Conservation (phyloP, 2,113 vertebrate species). For the Phocoena phocoena region DNA sequence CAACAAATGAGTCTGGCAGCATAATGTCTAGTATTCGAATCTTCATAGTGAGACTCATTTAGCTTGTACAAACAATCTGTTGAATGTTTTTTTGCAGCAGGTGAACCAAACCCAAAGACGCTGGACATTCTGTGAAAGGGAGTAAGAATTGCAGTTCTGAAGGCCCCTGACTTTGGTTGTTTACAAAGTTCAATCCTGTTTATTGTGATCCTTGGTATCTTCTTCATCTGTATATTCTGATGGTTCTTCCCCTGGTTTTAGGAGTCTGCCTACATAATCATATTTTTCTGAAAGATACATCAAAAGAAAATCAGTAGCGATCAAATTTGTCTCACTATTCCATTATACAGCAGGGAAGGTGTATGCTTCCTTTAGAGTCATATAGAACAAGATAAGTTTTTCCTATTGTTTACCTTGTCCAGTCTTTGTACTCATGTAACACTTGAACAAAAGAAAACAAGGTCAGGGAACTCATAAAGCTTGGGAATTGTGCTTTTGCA, state of each 20-base stretch:
- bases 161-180: slow-evolving; percentile 95
- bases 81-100: slow-evolving; percentile 84
- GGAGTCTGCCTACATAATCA: slow-evolving; percentile 97
- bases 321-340: slow-evolving; percentile 46
- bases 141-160: slow-evolving; percentile 88
- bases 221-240: slow-evolving; percentile 99
- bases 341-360: not conserved
- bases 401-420: not conserved
- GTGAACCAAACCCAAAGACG: slow-evolving; percentile 84
- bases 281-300: slow-evolving; percentile 94
- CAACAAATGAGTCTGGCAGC: slow-evolving; percentile 81
- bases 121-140: slow-evolving; percentile 83
- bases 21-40: slow-evolving; percentile 84
- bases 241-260: slow-evolving; percentile 98
- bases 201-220: slow-evolving; percentile 98
- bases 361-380: not conserved
- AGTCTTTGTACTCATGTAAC: not conserved
- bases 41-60: slow-evolving; percentile 82
- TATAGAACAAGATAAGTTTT: not conserved
- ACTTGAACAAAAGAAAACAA: not conserved
- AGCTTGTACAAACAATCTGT: slow-evolving; percentile 85
- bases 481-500: slow-evolving; percentile 7
- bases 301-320: slow-evolving; percentile 61
- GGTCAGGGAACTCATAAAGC: not conserved
- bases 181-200: slow-evolving; percentile 95